Percentiles rank a stretch among this genome's conserved stretches.
Evolutionary conservation across 1,140 invertebrate species (phyloP).

Genomic region (Apis cerana): DNA sequence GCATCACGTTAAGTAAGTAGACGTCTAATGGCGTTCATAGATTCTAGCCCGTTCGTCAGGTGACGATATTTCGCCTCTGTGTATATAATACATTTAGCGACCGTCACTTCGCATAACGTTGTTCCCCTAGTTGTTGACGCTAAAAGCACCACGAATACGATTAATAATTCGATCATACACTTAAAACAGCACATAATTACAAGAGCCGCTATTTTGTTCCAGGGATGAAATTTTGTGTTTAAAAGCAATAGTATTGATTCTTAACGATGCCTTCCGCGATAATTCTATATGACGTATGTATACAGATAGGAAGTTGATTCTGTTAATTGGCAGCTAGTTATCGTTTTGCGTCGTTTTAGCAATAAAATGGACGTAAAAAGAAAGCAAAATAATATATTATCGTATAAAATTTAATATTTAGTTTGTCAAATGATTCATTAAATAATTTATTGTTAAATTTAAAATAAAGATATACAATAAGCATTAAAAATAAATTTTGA

Average conservation of each 20-base stretch:
- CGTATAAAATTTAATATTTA: background rate
- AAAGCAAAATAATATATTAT: background rate
- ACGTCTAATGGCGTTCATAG: constrained; percentile 40
- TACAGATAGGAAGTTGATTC: constrained; percentile 20
- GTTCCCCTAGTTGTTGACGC: constrained; percentile 13
- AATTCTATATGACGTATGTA: background rate
- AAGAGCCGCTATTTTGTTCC: background rate
- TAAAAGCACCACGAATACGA: constrained; percentile 21
- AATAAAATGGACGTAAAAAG: background rate
- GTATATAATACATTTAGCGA: background rate
- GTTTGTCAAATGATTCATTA: too few relatives aligned
- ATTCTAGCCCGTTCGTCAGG: constrained; percentile 3
- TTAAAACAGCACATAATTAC: constrained; percentile 29
- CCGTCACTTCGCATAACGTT: constrained; percentile 9
- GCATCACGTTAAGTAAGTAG: constrained; percentile 60
- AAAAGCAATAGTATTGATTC: background rate
- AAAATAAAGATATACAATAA: too few relatives aligned
- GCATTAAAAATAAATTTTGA: too few relatives aligned
- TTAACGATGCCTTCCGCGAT: background rate
- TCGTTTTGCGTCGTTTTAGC: background rate
- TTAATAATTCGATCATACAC: constrained; percentile 47
- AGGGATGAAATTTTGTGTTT: background rate
- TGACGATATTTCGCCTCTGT: constrained; percentile 26
- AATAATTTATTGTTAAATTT: too few relatives aligned
- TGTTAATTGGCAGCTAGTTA: constrained; percentile 49